phyloP scores from a whole-genome alignment of 2,797 vertebrate genomes.

The Esox masquinongy region DNA sequence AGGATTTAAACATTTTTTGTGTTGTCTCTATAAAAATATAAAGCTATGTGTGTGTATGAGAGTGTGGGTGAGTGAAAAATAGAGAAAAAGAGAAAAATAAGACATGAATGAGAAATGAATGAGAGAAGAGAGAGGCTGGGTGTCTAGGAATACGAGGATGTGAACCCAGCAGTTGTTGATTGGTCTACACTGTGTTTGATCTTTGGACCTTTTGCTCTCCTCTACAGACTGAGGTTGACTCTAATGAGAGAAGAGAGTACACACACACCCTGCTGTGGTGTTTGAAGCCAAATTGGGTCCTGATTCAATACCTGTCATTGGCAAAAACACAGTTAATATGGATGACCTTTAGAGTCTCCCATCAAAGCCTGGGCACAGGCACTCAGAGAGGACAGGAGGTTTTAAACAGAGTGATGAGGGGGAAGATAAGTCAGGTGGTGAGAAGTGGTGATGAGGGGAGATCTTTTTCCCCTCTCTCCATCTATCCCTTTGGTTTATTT shows the following conservation, averaged over 20 bases:
- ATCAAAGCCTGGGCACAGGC: constrained; percentile 2
- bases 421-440: neutral
- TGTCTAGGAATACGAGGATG: constrained; percentile 7
- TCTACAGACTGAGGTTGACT: constrained; percentile 45
- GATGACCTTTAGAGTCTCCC: neutral
- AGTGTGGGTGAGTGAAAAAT: constrained; percentile 4
- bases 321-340: neutral
- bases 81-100: too few species aligned
- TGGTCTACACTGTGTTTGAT: constrained; percentile 61
- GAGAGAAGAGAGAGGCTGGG: neutral
- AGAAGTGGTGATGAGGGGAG: neutral
- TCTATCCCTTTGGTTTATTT: neutral
- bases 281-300: constrained; percentile 9
- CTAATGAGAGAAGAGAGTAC: constrained; percentile 48
- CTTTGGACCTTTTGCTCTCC: constrained; percentile 40
- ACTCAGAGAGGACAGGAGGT: neutral
- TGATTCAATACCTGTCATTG: neutral
- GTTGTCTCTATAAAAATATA: too few species aligned
- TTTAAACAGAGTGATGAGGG: neutral
- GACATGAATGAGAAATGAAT: neutral
- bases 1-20: too few species aligned
- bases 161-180: constrained; percentile 63
- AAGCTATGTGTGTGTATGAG: neutral
- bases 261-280: neutral
- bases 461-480: neutral